phyloP scores from a whole-genome alignment of 1,140 invertebrate genomes.

The Nephila pilipes region DNA sequence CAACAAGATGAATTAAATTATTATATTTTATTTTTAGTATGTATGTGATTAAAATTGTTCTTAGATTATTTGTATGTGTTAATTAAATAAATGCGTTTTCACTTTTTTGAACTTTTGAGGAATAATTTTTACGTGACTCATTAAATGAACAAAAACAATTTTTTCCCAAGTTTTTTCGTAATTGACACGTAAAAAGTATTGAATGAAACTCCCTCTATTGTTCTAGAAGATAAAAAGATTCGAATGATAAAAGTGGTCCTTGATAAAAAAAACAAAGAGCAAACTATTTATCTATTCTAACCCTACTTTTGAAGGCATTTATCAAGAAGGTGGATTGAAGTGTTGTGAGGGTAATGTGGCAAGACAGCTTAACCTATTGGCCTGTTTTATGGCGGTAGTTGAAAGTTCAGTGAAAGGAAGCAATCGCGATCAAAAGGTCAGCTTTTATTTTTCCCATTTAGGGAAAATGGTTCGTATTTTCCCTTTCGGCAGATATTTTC shows the following conservation, averaged over 20 bases:
- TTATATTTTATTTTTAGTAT: too few relatives aligned
- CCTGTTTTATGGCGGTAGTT: constrained; percentile 29
- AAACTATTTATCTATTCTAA: constrained; percentile 12
- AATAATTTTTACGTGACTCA: too few relatives aligned
- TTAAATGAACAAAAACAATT: too few relatives aligned
- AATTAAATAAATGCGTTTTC: too few relatives aligned
- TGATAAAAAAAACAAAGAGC: constrained; percentile 15
- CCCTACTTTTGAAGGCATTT: constrained; percentile 1
- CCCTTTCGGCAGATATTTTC: background rate
- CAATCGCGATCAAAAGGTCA: constrained; percentile 15
- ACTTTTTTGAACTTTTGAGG: too few relatives aligned
- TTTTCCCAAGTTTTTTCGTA: too few relatives aligned
- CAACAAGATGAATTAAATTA: too few relatives aligned
- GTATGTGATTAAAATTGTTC: too few relatives aligned
- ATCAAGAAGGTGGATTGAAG: constrained; percentile 3
- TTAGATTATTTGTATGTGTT: too few relatives aligned
- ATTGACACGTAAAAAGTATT: background rate
- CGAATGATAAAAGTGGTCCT: background rate
- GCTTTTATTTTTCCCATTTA: background rate
- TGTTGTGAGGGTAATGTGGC: background rate
- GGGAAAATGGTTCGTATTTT: constrained; percentile 9
- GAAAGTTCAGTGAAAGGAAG: constrained; percentile 21
- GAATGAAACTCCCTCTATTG: background rate
- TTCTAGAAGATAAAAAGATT: background rate
- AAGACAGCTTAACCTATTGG: constrained; percentile 33